Evolutionary conservation across 2,888 invertebrate species (phyloP).

Genomic region (Pammene aurita): DNA sequence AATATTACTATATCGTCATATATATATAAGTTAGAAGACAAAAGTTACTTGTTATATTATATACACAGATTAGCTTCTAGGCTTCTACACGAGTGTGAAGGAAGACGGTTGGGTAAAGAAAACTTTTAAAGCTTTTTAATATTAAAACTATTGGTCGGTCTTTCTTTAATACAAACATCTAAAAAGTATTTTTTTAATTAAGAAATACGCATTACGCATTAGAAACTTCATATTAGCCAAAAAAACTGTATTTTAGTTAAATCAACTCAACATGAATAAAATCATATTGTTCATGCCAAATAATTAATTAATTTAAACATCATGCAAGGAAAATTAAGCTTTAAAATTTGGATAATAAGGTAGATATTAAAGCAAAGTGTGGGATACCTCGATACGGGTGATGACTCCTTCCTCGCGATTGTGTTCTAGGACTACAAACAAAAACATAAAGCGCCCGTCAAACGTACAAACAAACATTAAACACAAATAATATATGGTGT

Average conservation of each 20-base stretch:
- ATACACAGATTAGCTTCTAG: conserved; percentile 10
- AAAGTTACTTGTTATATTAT: conserved; percentile 22
- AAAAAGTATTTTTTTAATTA: not conserved
- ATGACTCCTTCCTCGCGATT: conserved; percentile 84
- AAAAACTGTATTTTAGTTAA: not conserved
- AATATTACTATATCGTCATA: conserved; percentile 63
- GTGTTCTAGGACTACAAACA: conserved; percentile 84
- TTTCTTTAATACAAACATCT: not conserved
- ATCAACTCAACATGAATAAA: not conserved
- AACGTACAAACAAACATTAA: conserved; percentile 72
- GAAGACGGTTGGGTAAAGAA: not conserved
- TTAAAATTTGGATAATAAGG: conserved; percentile 44
- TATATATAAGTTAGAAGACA: conserved; percentile 44
- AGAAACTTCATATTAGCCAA: too few relatives aligned
- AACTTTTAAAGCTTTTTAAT: too few relatives aligned
- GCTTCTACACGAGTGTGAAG: not conserved
- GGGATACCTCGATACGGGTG: conserved; percentile 82
- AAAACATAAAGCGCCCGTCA: conserved; percentile 81
- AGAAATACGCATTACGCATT: not conserved
- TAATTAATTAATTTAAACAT: conserved; percentile 9
- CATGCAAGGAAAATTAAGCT: conserved; percentile 35
- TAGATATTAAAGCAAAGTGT: conserved; percentile 76
- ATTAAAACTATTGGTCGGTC: not conserved
- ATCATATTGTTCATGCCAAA: not conserved
- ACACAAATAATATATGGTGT: conserved; percentile 40